A percentile compares a stretch with the other conserved stretches of the same genome.
Evolutionary conservation across 2,888 invertebrate genomes (phyloP).

Genomic region (Tenthredo scrophulariae): DNA sequence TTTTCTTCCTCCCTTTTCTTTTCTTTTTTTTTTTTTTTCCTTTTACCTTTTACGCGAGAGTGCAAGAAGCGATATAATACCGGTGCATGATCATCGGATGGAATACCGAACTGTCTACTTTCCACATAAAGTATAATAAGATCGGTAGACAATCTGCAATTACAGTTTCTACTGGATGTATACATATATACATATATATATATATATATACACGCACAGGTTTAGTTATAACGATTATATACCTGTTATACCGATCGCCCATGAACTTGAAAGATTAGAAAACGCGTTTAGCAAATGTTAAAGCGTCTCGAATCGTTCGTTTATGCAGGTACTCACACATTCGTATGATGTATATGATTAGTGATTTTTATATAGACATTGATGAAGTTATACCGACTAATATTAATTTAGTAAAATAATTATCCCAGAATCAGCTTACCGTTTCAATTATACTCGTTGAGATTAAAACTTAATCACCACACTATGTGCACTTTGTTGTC

Average conservation of each 20-base stretch:
- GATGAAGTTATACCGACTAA: not conserved
- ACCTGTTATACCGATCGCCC: not conserved
- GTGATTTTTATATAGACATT: not conserved
- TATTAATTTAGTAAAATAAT: not conserved
- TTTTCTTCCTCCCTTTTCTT: not conserved
- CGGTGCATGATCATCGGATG: not conserved
- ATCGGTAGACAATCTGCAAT: not conserved
- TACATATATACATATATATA: too few relatives aligned
- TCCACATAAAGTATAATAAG: not conserved
- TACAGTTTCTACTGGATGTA: not conserved
- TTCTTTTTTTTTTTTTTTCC: not conserved
- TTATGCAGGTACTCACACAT: not conserved
- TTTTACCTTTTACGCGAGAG: too few relatives aligned
- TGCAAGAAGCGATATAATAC: not conserved
- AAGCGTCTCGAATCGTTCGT: not conserved
- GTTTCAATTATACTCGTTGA: not conserved
- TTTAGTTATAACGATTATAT: not conserved
- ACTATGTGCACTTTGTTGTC: not conserved
- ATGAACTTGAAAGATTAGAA: slow-evolving; percentile 37
- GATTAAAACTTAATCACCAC: slow-evolving; percentile 34
- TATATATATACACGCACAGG: not conserved
- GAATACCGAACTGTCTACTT: slow-evolving; percentile 6
- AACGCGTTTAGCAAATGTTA: not conserved
- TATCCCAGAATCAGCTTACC: not conserved
- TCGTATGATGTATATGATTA: not conserved